Evolutionary conservation across 2,113 vertebrate species (phyloP), one percentile per base, ranked within the genome.

Genomic region (Pungitius pungitius): DNA sequence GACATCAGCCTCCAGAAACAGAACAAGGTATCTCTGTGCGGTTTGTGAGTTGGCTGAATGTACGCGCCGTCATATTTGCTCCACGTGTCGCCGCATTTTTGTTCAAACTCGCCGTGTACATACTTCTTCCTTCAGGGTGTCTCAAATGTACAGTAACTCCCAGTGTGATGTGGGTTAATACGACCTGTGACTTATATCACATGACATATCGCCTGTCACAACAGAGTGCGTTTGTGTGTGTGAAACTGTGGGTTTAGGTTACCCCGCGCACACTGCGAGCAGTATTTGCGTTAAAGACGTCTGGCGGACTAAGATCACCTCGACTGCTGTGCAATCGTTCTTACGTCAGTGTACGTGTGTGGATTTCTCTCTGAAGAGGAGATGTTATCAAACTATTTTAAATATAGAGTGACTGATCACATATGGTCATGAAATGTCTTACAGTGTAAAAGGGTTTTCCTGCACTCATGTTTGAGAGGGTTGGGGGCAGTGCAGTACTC

Each of bases 261-360:
- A 76, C 62, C 63, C 40, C 13, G n/a, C 14, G 33, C 33, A 51
- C 37, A 51, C 70, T 42, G 39, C 59, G 47, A 58, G 59, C 22
- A 62, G 58, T 71, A 74, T 80, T 81, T 35, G 47, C 58, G 57
- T 72, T 14, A 42, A 66, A 71, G 55, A 52, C 11, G 65, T 75
- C 79, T 84, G 81, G 24, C n/a, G 59, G 70, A 66, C 58, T 13
- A 13, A 66, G 87, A 85, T 90, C 88, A 87, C 83, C 81, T 57
- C 83, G 74, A 72, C 68, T 72, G 55, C 43, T 69, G 83, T 20
- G 62, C 27, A 77, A 69, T 78, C 77, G 0, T 9, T 26, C 26
- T 22, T 17, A 54, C 30, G 37, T 24, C n/a, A 39, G 20, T n/a
- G 22, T 33, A 18, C 42, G 33, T n/a, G 6, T 70, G 51, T 66